phyloP scores from a whole-genome alignment of 2,888 invertebrate species.

The Colostygia pectinataria region DNA sequence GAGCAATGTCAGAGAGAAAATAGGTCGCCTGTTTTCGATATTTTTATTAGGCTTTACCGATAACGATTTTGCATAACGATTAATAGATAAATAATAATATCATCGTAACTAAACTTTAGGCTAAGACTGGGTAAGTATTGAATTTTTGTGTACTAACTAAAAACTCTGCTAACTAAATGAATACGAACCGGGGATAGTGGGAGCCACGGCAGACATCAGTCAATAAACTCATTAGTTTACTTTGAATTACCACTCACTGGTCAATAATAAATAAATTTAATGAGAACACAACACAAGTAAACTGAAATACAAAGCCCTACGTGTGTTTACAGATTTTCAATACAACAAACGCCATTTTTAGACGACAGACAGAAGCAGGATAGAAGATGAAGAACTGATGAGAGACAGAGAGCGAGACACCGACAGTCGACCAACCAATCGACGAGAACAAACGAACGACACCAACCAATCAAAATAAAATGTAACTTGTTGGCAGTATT shows the following conservation, averaged over 20 bases:
- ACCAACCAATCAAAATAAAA: too few species aligned
- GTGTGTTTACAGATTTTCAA: conserved; percentile 71
- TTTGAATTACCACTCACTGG: conserved; percentile 56
- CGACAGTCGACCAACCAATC: too few species aligned
- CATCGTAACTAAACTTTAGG: too few species aligned
- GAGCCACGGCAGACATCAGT: conserved; percentile 83
- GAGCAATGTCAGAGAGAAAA: conserved; percentile 72
- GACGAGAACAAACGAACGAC: too few species aligned
- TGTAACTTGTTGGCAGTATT: too few species aligned
- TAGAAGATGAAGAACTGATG: too few species aligned
- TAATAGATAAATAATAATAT: conserved; percentile 1
- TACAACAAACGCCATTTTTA: conserved; percentile 76
- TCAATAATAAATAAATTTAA: conserved; percentile 35
- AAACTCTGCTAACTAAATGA: too few species aligned
- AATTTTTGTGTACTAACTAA: too few species aligned
- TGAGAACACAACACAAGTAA: conserved; percentile 25
- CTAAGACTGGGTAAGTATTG: too few species aligned
- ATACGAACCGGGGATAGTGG: conserved; percentile 80
- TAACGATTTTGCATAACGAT: not conserved
- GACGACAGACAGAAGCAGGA: not conserved
- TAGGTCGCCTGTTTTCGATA: conserved; percentile 56
- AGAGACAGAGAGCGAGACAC: too few species aligned
- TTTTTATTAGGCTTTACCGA: not conserved
- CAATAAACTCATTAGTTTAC: conserved; percentile 80
- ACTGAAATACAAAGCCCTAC: conserved; percentile 47